These are phyloP conservation scores for Burhinus bistriatus DNA, from an alignment of 2,113 vertebrate genomes.

Conservation along the genomic window DNA sequence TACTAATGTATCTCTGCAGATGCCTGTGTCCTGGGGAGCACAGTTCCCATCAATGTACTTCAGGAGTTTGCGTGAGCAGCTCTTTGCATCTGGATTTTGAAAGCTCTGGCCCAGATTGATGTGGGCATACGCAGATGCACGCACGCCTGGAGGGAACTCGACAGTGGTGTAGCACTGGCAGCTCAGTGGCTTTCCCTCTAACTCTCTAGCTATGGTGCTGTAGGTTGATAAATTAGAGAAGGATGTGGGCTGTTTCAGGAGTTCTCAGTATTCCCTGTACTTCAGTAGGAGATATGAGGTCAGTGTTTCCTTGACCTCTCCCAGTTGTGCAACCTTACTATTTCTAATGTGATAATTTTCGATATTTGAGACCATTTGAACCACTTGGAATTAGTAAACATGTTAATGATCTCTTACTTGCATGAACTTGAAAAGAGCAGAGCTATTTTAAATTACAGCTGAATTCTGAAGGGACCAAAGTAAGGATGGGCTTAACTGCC, in stretches of 20 bases:
- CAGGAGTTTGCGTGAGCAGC: accelerated
- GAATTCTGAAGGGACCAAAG: background rate
- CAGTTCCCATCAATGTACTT: background rate
- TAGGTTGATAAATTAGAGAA: background rate
- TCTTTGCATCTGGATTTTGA: background rate
- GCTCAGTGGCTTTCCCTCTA: background rate
- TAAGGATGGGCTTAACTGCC: background rate
- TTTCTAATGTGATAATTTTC: background rate
- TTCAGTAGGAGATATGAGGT: accelerated
- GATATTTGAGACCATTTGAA: background rate
- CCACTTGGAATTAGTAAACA: background rate
- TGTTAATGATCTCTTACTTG: background rate
- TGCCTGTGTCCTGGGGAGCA: background rate
- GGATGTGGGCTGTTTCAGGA: background rate
- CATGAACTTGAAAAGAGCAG: background rate
- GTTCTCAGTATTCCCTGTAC: background rate
- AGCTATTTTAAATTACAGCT: background rate
- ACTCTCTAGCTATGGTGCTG: background rate
- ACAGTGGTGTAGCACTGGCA: background rate
- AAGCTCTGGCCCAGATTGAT: accelerated
- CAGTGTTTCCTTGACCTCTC: background rate
- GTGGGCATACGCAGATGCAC: accelerated
- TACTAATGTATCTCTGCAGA: background rate
- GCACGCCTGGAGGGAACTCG: background rate
- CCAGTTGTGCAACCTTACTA: background rate